These are phyloP conservation scores for Melikaiella ostensackeni DNA, from an alignment of 2,888 invertebrate genomes.

Conservation along the genomic window DNA sequence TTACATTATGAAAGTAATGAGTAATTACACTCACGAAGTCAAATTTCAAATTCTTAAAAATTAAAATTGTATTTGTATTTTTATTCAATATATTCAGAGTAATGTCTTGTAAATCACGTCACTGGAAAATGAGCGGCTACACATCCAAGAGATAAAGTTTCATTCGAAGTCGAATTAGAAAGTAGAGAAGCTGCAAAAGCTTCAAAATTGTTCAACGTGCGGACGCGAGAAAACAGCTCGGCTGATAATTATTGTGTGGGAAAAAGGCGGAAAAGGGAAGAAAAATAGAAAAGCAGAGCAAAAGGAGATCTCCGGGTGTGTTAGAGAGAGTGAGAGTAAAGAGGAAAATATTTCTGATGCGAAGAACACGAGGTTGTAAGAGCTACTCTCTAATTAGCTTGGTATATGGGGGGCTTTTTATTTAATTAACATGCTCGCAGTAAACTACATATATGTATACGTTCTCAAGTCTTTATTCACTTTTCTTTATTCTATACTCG, in stretches of 20 bases:
- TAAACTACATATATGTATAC: constrained; percentile 49
- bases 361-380: constrained; percentile 41
- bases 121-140: neutral
- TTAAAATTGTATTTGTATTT: neutral
- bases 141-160: constrained; percentile 11
- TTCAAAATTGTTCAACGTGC: neutral
- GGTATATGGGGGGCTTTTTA: constrained; percentile 56
- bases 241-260: constrained; percentile 12
- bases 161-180: neutral
- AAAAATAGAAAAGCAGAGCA: constrained; percentile 10
- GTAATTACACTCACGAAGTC: neutral
- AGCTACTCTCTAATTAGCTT: constrained; percentile 57
- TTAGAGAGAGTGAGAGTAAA: neutral
- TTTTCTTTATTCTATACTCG: constrained; percentile 41
- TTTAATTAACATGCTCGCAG: constrained; percentile 61
- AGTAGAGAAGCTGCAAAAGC: neutral
- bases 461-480: constrained; percentile 46
- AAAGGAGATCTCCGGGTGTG: neutral
- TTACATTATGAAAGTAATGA: neutral
- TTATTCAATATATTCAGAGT: neutral
- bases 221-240: neutral
- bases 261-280: neutral
- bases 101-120: neutral
- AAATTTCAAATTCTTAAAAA: neutral
- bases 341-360: constrained; percentile 56